phyloP scores from a whole-genome alignment of 2,113 vertebrate genomes.

The Lamprologus callipterus region DNA sequence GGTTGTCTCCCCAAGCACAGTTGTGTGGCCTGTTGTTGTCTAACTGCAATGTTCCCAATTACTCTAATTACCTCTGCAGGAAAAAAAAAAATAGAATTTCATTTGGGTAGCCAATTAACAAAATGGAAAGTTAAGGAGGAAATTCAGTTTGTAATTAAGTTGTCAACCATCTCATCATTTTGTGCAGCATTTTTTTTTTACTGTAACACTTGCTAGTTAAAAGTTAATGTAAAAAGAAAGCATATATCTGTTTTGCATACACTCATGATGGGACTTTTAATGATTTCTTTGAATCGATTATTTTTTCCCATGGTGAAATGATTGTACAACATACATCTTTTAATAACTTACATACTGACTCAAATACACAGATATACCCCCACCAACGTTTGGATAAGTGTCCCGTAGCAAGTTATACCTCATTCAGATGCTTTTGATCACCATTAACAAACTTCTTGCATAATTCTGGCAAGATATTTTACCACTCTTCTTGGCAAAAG shows the following conservation, averaged over 20 bases:
- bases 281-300: not conserved
- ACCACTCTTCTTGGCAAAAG: not conserved
- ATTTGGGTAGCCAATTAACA: not conserved
- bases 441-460: not conserved
- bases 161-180: not conserved
- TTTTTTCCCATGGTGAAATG: not conserved
- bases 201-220: not conserved
- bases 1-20: not conserved
- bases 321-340: not conserved
- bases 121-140: not conserved
- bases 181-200: not conserved
- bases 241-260: not conserved
- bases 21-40: slow-evolving; percentile 1
- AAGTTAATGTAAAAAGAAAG: not conserved
- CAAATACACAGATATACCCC: not conserved
- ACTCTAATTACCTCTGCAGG: slow-evolving; percentile 31
- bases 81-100: not conserved
- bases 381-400: not conserved
- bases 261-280: not conserved
- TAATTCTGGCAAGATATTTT: not conserved
- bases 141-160: not conserved
- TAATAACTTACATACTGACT: not conserved
- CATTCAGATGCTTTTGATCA: not conserved
- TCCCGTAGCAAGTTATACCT: not conserved
- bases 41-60: slow-evolving; percentile 20